phyloP scores from a whole-genome alignment of 2,797 vertebrate species.

The Clarias fuscus region DNA sequence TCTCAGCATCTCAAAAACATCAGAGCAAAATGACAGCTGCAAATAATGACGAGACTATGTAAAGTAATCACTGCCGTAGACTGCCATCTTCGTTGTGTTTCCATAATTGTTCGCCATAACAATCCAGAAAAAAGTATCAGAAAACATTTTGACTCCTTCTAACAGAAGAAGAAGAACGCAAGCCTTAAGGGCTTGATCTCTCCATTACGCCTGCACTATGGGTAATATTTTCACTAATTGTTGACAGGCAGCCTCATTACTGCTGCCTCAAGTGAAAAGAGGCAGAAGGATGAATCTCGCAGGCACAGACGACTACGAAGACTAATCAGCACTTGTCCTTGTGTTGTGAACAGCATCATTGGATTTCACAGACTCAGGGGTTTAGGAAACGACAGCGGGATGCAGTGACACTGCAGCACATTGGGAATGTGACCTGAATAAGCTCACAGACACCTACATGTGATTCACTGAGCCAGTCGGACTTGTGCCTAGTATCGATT shows the following conservation, averaged over 20 bases:
- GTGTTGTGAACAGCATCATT: slow-evolving; percentile 38
- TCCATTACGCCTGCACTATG: slow-evolving; percentile 21
- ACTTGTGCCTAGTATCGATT: background rate
- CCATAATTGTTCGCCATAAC: background rate
- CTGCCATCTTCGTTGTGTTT: background rate
- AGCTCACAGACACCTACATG: background rate
- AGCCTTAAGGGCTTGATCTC: background rate
- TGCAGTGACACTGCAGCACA: slow-evolving; percentile 24
- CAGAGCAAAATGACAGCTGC: slow-evolving; percentile 5
- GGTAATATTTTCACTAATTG: slow-evolving; percentile 33
- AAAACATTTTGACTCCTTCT: background rate
- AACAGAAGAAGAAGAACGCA: background rate
- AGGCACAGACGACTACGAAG: slow-evolving; percentile 20
- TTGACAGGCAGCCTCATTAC: slow-evolving; percentile 43
- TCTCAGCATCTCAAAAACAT: slow-evolving; percentile 20
- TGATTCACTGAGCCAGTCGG: background rate
- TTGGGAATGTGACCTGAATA: slow-evolving; percentile 18
- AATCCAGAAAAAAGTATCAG: background rate
- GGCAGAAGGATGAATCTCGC: slow-evolving; percentile 18
- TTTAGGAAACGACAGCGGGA: slow-evolving; percentile 37
- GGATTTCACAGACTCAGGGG: slow-evolving; percentile 48
- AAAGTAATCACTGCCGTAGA: background rate
- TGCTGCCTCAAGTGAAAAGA: slow-evolving; percentile 19
- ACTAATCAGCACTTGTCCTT: slow-evolving; percentile 50
- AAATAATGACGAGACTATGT: background rate